phyloP scores from a whole-genome alignment of 2,113 vertebrate species.

The Cisticola juncidis region DNA sequence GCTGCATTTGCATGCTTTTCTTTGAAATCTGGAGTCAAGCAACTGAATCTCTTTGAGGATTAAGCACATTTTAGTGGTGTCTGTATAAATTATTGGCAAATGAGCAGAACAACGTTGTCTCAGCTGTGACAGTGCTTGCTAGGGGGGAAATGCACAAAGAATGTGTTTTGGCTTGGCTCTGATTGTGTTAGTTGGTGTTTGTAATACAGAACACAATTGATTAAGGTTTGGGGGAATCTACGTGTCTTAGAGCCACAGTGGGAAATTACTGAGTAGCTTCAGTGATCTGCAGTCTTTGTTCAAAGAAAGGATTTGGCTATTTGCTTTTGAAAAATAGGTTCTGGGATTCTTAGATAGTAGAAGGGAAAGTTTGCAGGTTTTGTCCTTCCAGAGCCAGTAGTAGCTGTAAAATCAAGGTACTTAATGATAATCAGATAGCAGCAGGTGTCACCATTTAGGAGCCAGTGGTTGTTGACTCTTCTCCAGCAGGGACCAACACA shows the following conservation, averaged over 20 bases:
- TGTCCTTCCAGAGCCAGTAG: neutral
- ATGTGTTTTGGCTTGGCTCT: neutral
- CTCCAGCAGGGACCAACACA: neutral
- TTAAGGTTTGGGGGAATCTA: neutral
- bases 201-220: neutral
- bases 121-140: neutral
- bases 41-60: constrained; percentile 57
- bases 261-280: neutral
- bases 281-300: neutral
- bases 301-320: neutral
- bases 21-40: constrained; percentile 52
- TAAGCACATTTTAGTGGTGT: constrained; percentile 57
- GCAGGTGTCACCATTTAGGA: neutral
- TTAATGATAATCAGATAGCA: neutral
- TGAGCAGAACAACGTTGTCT: neutral
- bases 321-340: neutral
- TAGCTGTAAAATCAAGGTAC: neutral
- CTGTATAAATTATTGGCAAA: constrained; percentile 51
- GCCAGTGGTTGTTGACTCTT: neutral
- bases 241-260: neutral
- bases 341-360: neutral
- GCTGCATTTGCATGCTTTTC: constrained; percentile 45
- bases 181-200: neutral
- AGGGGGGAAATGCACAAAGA: neutral
- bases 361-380: neutral